These are phyloP conservation scores for Sinocyclocheilus grahami DNA, from an alignment of 2,113 vertebrate species.

Conservation along the genomic window DNA sequence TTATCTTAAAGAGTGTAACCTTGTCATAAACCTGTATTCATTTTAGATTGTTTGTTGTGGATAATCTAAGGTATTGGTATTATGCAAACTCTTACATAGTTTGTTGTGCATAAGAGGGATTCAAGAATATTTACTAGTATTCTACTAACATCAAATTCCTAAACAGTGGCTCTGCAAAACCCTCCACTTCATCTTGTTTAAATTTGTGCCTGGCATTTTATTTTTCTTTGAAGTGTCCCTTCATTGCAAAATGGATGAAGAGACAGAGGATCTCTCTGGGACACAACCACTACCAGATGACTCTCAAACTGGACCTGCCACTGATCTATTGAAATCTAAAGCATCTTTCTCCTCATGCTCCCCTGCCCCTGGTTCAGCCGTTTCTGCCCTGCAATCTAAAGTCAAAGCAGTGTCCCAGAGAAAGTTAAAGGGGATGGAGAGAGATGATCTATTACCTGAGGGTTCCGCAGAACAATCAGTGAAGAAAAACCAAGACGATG, in stretches of 20 bases:
- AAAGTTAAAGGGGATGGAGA: conserved; percentile 58
- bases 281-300: background rate
- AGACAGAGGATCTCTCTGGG: background rate
- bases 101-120: background rate
- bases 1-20: background rate
- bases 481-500: conserved; percentile 56
- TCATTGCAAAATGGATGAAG: conserved; percentile 20
- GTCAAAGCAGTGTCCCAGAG: conserved; percentile 85
- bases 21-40: background rate
- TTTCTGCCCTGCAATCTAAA: conserved; percentile 81
- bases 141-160: background rate
- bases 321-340: conserved; percentile 54
- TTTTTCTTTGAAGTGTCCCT: background rate
- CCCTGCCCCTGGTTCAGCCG: conserved; percentile 63
- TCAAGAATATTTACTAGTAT: background rate
- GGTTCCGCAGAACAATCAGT: conserved; percentile 8
- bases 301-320: conserved; percentile 61
- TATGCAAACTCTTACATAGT: background rate
- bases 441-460: conserved; percentile 35
- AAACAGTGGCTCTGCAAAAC: background rate
- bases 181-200: background rate
- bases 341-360: conserved; percentile 42
- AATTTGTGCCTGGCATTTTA: background rate
- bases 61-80: background rate
- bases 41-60: background rate